phyloP scores from a whole-genome alignment of 2,113 vertebrate genomes.

The Cebus imitator region DNA sequence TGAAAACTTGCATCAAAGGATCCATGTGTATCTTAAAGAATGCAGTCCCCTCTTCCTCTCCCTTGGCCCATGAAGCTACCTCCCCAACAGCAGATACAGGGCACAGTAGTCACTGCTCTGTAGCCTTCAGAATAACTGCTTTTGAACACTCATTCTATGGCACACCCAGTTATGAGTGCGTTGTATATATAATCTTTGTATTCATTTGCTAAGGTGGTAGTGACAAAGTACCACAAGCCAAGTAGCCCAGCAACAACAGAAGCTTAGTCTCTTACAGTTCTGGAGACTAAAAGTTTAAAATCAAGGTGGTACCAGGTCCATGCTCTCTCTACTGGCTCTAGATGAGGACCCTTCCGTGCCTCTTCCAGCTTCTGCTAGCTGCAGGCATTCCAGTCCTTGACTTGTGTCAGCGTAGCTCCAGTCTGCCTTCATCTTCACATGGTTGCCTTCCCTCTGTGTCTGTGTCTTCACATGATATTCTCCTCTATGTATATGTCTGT shows the following conservation, averaged over 20 bases:
- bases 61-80: not conserved
- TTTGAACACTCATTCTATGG: not conserved
- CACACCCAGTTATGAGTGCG: too few relatives aligned
- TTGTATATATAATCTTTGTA: not conserved
- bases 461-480: not conserved
- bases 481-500: not conserved
- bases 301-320: not conserved
- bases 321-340: not conserved
- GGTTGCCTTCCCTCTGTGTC: not conserved
- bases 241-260: conserved; percentile 7
- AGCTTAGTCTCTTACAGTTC: not conserved
- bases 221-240: not conserved
- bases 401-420: accelerated
- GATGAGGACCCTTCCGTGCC: not conserved
- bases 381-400: too few relatives aligned
- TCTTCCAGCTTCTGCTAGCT: not conserved
- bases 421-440: not conserved
- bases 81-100: not conserved
- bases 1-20: conserved; percentile 22
- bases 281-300: not conserved
- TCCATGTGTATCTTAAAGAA: not conserved
- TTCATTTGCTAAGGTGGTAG: not conserved
- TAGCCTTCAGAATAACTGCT: not conserved
- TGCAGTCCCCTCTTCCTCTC: not conserved
- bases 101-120: not conserved